phyloP scores from a whole-genome alignment of 2,113 vertebrate genomes.

The Thalassoma bifasciatum region DNA sequence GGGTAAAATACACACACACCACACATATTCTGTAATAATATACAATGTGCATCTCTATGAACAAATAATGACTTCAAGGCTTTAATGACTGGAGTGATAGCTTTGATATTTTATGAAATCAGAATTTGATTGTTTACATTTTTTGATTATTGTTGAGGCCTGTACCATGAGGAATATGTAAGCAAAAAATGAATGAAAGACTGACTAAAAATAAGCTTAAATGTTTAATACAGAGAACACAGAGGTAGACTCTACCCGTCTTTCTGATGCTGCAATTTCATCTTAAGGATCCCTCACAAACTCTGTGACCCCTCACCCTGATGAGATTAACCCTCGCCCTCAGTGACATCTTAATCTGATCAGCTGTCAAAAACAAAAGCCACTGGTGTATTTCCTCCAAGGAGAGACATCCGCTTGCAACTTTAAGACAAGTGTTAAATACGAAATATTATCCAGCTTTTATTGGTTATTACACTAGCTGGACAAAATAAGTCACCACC shows the following conservation, averaged over 20 bases:
- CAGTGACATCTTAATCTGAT: background rate
- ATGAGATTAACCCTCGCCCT: background rate
- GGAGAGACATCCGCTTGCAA: background rate
- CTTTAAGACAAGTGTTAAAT: background rate
- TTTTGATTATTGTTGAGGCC: too few species aligned
- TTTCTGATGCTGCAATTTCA: background rate
- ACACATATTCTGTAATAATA: background rate
- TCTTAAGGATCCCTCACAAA: background rate
- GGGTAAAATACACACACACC: slow-evolving; percentile 76
- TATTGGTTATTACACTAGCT: too few species aligned
- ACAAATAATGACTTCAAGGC: background rate
- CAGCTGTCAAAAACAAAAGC: background rate
- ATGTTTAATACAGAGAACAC: background rate
- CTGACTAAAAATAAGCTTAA: too few species aligned
- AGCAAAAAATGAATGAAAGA: too few species aligned
- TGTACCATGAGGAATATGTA: too few species aligned
- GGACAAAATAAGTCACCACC: too few species aligned
- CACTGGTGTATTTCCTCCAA: background rate
- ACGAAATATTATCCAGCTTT: too few species aligned
- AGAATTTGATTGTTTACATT: too few species aligned
- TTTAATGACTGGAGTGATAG: background rate
- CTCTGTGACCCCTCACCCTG: background rate
- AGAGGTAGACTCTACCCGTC: background rate
- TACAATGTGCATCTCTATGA: background rate
- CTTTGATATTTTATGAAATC: too few species aligned